Evolutionary conservation across 2,797 vertebrate genomes (phyloP), one percentile per base, ranked within the genome.

Genomic region (Enteromius anoplus): DNA sequence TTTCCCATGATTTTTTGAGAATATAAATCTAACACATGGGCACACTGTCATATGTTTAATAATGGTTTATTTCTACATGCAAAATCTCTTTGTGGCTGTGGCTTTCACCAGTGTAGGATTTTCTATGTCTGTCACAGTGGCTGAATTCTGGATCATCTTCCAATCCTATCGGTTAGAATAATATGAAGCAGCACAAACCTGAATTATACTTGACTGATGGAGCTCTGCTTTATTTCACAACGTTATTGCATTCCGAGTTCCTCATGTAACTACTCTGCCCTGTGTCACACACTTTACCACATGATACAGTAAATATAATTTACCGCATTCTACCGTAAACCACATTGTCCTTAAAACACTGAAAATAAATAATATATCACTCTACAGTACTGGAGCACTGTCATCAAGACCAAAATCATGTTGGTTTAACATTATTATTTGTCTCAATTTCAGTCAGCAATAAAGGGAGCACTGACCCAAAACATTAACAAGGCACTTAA

Each of bases 221-320:
- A 53, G 29, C 26, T 79, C 81, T 83, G 77, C 60, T 81, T 84
- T 80, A 76, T 70, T 83, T 86, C 78, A 60, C 14, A 42, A 42
- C 6, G 2, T 70, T 76, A 75, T 70, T 85, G 75, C 62, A 66
- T 40, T 83, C 75, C 17, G 49, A 53, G 62, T 66, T 40, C 12
- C 47, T 68, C 23, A 2, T 75, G 21, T 47, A 60, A 47, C 23
- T 37, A 42, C 42, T 19, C 4, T 70, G 72, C 37, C 47, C 23
- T 60, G 49, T 62, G 40, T 73, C 29, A 73, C 26, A 71, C 51
- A 45, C n/a, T 40, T 53, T 75, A 75, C 45, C 70, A 82, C 70
- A 55, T 51, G 8, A 73, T 65, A 42, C 73, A 47, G 64, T 83
- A 69, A 69, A 83, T 7, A 58, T 69, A 69, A 69, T 85, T 69